Evolutionary conservation across 2,797 vertebrate genomes (phyloP).

Genomic region (Nyctibius grandis): DNA sequence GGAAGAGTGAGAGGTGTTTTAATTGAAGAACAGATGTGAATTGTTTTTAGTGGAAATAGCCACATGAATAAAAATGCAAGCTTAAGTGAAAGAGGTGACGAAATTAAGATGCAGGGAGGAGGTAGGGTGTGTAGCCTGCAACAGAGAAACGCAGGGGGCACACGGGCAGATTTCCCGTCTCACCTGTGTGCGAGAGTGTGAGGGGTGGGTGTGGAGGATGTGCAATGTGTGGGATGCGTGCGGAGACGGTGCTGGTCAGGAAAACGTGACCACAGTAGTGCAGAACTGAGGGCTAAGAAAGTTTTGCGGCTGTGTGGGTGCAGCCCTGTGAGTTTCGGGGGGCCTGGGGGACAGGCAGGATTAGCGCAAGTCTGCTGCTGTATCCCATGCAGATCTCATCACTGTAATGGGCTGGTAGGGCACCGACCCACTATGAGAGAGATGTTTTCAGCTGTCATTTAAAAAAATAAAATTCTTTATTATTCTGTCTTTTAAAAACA

Average conservation of each 20-base stretch:
- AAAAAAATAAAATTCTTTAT: not conserved
- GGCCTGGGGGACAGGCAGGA: not conserved
- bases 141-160: not conserved
- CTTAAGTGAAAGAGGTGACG: not conserved
- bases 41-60: not conserved
- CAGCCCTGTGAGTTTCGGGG: not conserved
- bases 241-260: not conserved
- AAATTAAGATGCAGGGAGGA: not conserved
- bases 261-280: rapidly evolving
- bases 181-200: rapidly evolving
- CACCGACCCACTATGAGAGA: not conserved
- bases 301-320: rapidly evolving
- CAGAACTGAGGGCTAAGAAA: not conserved
- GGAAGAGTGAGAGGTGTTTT: not conserved
- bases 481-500: not conserved
- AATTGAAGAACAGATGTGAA: not conserved
- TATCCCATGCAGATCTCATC: not conserved
- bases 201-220: not conserved
- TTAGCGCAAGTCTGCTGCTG: not conserved
- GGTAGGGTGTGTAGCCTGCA: not conserved
- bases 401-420: not conserved
- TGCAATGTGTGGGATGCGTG: rapidly evolving
- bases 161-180: rapidly evolving
- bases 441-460: not conserved
- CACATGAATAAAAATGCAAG: rapidly evolving